phyloP scores from a whole-genome alignment of 2,888 invertebrate genomes.

The Agrochola circellaris region DNA sequence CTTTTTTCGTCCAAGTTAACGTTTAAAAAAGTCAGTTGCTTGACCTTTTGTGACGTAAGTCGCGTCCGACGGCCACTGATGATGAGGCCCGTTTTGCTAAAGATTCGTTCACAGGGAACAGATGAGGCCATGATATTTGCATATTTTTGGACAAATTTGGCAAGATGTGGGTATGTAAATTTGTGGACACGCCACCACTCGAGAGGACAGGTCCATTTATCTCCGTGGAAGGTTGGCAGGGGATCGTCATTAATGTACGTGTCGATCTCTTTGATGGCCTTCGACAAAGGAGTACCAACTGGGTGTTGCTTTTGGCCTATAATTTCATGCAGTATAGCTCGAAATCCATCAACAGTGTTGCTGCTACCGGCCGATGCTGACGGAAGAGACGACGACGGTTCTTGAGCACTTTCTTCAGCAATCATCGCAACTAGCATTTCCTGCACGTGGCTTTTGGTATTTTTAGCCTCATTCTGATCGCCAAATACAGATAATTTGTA shows the following conservation, averaged over 20 bases:
- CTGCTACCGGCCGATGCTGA: too few relatives aligned
- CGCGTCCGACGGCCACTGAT: conserved; percentile 5
- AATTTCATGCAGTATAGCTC: conserved; percentile 11
- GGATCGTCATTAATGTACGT: conserved; percentile 1
- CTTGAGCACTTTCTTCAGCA: conserved; percentile 6
- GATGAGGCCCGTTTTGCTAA: conserved; percentile 18
- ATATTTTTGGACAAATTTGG: neutral
- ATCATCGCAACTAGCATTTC: conserved; percentile 18
- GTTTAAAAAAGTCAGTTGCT: too few relatives aligned
- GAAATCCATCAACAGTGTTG: conserved; percentile 23
- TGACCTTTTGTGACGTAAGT: neutral
- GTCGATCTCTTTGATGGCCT: conserved; percentile 7
- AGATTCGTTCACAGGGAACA: conserved; percentile 17
- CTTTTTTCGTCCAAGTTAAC: too few relatives aligned
- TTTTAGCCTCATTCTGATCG: neutral
- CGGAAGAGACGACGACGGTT: neutral
- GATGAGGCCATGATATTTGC: conserved; percentile 15
- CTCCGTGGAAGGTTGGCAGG: neutral
- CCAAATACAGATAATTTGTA: neutral
- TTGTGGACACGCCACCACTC: conserved; percentile 5
- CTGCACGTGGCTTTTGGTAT: conserved; percentile 9
- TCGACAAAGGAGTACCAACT: conserved; percentile 12
- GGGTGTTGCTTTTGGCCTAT: too few relatives aligned
- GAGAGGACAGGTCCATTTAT: conserved; percentile 7
- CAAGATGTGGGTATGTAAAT: neutral